Evolutionary conservation across 64 coral and sea anemone genomes (phyloP).

Genomic region (Stichodactyla mertensii): DNA sequence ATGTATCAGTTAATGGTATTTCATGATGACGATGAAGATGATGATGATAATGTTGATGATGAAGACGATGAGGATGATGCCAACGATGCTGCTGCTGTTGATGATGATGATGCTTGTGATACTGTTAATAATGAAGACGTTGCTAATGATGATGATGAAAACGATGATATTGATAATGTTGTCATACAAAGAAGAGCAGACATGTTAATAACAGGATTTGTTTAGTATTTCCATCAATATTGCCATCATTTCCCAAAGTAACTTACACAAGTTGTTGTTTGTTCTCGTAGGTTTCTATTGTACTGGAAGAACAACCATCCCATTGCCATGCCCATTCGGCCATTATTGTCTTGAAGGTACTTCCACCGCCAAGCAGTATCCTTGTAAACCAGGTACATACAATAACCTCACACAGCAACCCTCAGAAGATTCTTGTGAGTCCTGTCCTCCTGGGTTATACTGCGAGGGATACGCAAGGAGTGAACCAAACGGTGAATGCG

Average conservation of each 20-base stretch:
- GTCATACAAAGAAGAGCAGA: no score
- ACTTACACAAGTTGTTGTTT: not conserved
- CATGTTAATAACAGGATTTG: not conserved
- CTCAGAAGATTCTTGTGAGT: conserved; percentile 51
- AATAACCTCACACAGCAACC: conserved; percentile 82
- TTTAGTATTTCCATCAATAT: not conserved
- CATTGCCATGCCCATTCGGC: conserved; percentile 57
- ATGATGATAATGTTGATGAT: not conserved
- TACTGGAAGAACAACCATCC: conserved; percentile 66
- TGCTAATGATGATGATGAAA: no score
- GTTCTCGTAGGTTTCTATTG: conserved; percentile 76
- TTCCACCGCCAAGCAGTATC: conserved; percentile 65
- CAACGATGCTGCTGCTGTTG: not conserved
- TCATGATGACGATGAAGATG: not conserved
- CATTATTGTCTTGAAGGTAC: conserved; percentile 87
- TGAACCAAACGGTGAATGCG: conserved; percentile 75
- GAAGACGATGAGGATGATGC: not conserved
- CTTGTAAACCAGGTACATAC: conserved; percentile 85
- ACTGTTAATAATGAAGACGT: no score
- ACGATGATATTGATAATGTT: no score
- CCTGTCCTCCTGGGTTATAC: conserved; percentile 80
- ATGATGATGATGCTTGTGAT: no score
- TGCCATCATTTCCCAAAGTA: not conserved
- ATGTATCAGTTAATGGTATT: no score
- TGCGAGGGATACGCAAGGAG: conserved; percentile 65